Evolutionary conservation across 92 coral and sea anemone species (phyloP).

Genomic region (Paragorgia papillata): DNA sequence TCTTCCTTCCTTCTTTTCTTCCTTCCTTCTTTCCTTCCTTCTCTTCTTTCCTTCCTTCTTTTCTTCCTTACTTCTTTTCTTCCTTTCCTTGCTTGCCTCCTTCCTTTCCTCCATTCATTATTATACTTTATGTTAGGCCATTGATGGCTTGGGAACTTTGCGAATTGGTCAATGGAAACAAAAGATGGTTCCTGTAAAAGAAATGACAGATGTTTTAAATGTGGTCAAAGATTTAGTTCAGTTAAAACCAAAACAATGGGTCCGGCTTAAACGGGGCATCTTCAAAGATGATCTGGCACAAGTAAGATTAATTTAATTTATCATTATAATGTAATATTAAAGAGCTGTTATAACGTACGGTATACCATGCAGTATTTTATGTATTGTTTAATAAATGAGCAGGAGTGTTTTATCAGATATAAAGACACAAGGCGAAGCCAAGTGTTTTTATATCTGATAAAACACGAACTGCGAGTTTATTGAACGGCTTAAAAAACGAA

Average conservation of each 20-base stretch:
- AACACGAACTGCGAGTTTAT: too few relatives aligned
- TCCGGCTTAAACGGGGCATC: conserved; percentile 93
- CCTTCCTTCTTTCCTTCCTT: conserved; percentile 9
- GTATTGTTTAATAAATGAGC: too few relatives aligned
- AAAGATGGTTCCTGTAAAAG: conserved; percentile 95
- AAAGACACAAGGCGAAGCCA: too few relatives aligned
- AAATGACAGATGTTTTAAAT: conserved; percentile 97
- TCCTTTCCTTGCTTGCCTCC: too few relatives aligned
- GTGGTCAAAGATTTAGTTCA: conserved; percentile 95
- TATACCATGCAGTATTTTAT: too few relatives aligned
- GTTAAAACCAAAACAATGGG: conserved; percentile 95
- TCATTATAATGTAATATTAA: too few relatives aligned
- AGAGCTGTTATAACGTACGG: too few relatives aligned
- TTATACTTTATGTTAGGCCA: conserved; percentile 62
- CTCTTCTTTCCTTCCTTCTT: neutral
- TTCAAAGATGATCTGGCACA: conserved; percentile 98
- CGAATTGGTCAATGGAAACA: conserved; percentile 94
- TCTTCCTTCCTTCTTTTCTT: neutral
- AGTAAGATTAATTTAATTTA: conserved; percentile 57
- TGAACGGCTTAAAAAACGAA: too few relatives aligned
- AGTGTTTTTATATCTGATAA: too few relatives aligned
- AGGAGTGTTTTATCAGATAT: too few relatives aligned
- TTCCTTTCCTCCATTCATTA: neutral
- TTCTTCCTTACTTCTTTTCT: neutral
- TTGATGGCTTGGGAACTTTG: conserved; percentile 94